phyloP scores from a whole-genome alignment of 2,113 vertebrate genomes.

The Chaetura pelagica region DNA sequence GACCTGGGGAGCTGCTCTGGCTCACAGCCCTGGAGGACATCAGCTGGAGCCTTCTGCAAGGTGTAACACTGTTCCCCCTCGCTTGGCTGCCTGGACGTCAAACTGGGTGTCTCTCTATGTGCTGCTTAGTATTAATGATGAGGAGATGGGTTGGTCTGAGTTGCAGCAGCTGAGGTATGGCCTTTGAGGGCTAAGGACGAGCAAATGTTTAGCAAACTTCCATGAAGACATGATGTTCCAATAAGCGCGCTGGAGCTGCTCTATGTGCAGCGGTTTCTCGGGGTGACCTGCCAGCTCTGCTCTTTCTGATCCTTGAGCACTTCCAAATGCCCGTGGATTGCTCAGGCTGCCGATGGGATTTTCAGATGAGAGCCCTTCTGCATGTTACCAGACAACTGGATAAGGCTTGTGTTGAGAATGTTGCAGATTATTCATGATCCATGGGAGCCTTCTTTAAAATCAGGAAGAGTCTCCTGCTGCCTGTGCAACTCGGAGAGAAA shows the following conservation, averaged over 20 bases:
- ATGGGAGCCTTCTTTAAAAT: constrained; percentile 31
- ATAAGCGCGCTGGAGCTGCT: accelerated
- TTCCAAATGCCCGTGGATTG: not conserved
- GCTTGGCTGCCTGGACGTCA: not conserved
- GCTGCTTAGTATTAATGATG: not conserved
- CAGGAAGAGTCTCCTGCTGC: constrained; percentile 38
- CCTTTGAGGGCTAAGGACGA: not conserved
- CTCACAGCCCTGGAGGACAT: not conserved
- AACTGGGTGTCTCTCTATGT: not conserved
- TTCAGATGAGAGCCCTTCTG: not conserved
- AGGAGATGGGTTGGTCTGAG: not conserved
- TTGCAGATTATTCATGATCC: not conserved
- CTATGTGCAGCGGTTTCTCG: not conserved
- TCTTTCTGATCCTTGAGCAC: not conserved
- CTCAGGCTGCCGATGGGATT: not conserved
- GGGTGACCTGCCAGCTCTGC: not conserved
- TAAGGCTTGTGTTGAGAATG: not conserved
- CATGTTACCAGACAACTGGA: not conserved
- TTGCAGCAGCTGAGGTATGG: not conserved
- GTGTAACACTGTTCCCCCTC: not conserved
- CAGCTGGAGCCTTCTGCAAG: not conserved
- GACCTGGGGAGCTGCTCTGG: not conserved
- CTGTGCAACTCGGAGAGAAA: constrained; percentile 19
- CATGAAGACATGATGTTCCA: not conserved
- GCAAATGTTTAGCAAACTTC: not conserved